Conservation (phyloP, 2,113 vertebrate species). For the Thalassoma bifasciatum region DNA sequence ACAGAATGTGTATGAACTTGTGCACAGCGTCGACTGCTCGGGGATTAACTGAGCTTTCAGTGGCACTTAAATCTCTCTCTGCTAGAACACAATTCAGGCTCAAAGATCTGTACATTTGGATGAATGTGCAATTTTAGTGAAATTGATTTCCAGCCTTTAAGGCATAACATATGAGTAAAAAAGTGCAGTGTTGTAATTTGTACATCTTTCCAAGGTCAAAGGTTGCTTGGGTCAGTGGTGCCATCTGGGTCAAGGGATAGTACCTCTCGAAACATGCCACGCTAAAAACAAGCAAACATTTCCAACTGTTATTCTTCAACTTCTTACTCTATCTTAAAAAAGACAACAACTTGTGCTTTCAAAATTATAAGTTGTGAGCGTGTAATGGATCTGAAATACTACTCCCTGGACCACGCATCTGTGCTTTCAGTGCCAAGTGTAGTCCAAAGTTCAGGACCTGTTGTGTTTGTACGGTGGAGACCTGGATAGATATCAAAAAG, state of each 20-base stretch:
- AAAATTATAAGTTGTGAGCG: constrained; percentile 45
- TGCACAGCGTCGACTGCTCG: constrained; percentile 9
- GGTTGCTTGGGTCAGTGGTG: constrained; percentile 73
- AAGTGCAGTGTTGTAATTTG: constrained; percentile 28
- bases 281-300: constrained; percentile 46
- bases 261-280: constrained; percentile 68
- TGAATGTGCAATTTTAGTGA: too few species aligned
- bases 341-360: neutral
- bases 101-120: too few species aligned
- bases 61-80: neutral
- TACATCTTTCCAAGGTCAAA: constrained; percentile 53
- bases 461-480: constrained; percentile 53
- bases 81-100: neutral
- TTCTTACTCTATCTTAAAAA: neutral
- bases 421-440: constrained; percentile 76
- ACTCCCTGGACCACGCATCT: constrained; percentile 57
- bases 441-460: constrained; percentile 64
- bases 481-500: constrained; percentile 52
- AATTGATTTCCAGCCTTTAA: neutral
- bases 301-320: neutral
- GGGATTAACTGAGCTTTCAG: neutral
- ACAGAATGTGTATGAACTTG: neutral
- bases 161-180: neutral
- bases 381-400: constrained; percentile 76
- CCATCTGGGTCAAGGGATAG: constrained; percentile 68